These are phyloP conservation scores for Artemisiospiza belli DNA, from an alignment of 2,113 vertebrate species.

Conservation along the genomic window DNA sequence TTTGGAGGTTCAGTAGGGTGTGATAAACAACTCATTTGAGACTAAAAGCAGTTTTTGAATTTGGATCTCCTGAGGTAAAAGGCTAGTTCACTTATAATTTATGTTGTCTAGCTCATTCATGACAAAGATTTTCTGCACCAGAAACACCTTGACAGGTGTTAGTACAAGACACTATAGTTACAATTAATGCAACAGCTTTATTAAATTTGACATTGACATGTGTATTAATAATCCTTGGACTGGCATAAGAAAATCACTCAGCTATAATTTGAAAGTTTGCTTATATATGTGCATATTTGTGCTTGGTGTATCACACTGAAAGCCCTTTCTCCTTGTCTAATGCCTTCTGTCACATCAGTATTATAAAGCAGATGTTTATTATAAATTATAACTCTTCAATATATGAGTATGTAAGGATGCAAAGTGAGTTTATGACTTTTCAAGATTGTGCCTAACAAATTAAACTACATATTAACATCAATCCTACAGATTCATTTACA, in stretches of 20 bases:
- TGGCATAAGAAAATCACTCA: conserved; percentile 59
- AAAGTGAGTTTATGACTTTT: conserved; percentile 63
- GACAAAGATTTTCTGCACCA: conserved; percentile 59
- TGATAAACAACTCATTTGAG: conserved; percentile 61
- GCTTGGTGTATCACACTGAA: conserved; percentile 11
- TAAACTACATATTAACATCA: conserved; percentile 58
- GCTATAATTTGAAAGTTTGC: conserved; percentile 67
- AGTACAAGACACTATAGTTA: conserved; percentile 17
- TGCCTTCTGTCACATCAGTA: conserved; percentile 61
- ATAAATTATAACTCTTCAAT: conserved; percentile 67
- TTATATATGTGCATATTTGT: conserved; percentile 63
- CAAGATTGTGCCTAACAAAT: conserved; percentile 61
- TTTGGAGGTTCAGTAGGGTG: conserved; percentile 48
- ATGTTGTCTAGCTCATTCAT: conserved; percentile 34
- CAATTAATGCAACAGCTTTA: conserved; percentile 58
- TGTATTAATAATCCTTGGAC: conserved; percentile 66
- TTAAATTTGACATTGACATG: conserved; percentile 57
- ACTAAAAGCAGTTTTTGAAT: conserved; percentile 53
- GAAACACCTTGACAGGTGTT: conserved; percentile 62
- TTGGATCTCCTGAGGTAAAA: conserved; percentile 46
- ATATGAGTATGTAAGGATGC: conserved; percentile 50
- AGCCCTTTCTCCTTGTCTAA: conserved; percentile 64
- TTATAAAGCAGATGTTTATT: conserved; percentile 74
- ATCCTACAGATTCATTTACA: conserved; percentile 58
- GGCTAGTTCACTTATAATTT: conserved; percentile 43